These are phyloP conservation scores for Cyphomyrus plagiostoma DNA, from an alignment of 2,113 vertebrate species.

Conservation along the genomic window DNA sequence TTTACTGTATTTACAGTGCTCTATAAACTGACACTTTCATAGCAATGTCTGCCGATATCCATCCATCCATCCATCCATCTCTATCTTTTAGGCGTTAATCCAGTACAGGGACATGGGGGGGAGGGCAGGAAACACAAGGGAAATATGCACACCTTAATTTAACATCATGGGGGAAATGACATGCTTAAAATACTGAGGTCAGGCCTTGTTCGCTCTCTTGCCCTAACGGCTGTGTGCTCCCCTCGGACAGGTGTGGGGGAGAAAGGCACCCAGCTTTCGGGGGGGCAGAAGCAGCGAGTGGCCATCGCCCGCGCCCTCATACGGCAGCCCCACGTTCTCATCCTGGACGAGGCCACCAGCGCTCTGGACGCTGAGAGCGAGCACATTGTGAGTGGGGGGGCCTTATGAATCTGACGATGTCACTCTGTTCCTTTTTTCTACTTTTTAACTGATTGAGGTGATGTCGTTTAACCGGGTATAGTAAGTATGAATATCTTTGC, in stretches of 20 bases:
- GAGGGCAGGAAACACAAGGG: not conserved
- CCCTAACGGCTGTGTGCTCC: not conserved
- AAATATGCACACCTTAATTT: not conserved
- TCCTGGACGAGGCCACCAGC: conserved; percentile 92
- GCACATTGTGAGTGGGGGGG: conserved; percentile 65
- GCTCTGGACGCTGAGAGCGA: conserved; percentile 91
- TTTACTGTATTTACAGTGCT: not conserved
- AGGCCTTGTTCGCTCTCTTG: not conserved
- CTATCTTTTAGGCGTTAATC: not conserved
- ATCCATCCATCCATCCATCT: not conserved
- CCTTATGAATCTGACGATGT: not conserved
- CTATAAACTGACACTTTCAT: not conserved
- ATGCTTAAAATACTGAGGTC: not conserved
- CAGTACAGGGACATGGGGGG: not conserved
- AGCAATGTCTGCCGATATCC: not conserved
- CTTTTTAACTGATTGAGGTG: not conserved
- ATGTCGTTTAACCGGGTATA: not conserved
- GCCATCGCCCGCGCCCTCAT: conserved; percentile 89
- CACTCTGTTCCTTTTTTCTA: not conserved
- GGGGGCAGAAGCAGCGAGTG: conserved; percentile 92
- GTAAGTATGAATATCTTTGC: not conserved
- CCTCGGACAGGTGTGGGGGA: conserved; percentile 77
- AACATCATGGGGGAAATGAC: not conserved
- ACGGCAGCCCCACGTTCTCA: conserved; percentile 74
- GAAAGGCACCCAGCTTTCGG: conserved; percentile 87